A percentile compares a stretch with the other conserved stretches of the same genome.
Conservation (phyloP, 2,797 vertebrate genomes). For the Leptoclinus maculatus region DNA sequence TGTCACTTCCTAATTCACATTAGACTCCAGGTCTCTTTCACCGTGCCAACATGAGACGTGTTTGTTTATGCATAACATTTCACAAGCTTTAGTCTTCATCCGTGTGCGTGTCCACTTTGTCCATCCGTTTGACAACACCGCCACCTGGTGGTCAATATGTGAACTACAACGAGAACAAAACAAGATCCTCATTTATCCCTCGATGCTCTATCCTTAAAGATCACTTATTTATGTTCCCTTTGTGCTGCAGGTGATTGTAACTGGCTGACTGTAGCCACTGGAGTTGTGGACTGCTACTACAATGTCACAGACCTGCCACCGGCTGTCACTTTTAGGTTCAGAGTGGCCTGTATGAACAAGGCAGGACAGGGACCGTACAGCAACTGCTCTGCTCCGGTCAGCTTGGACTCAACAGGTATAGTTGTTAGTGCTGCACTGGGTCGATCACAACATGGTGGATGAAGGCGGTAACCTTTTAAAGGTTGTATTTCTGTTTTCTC, state of each 20-base stretch:
- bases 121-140: conserved; percentile 17
- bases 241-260: conserved; percentile 84
- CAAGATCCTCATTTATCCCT: background rate
- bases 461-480: background rate
- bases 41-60: background rate
- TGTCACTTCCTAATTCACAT: conserved; percentile 2
- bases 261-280: conserved; percentile 89
- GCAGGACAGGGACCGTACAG: conserved; percentile 94
- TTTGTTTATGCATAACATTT: no score
- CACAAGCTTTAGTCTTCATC: background rate
- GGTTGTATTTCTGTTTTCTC: conserved; percentile 31
- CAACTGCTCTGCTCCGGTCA: conserved; percentile 84
- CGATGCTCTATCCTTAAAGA: background rate
- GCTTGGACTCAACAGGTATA: conserved; percentile 83
- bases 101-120: background rate
- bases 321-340: conserved; percentile 82
- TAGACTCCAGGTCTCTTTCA: conserved; percentile 6
- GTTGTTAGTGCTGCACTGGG: background rate
- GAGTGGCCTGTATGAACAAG: conserved; percentile 92
- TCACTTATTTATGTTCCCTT: background rate
- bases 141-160: conserved; percentile 42
- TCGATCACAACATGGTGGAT: background rate
- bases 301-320: conserved; percentile 90
- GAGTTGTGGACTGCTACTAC: conserved; percentile 92
- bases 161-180: conserved; percentile 17